Base-by-base conservation (phyloP, 1,140 invertebrate genomes). In the Drosophila tsacasi region DNA sequence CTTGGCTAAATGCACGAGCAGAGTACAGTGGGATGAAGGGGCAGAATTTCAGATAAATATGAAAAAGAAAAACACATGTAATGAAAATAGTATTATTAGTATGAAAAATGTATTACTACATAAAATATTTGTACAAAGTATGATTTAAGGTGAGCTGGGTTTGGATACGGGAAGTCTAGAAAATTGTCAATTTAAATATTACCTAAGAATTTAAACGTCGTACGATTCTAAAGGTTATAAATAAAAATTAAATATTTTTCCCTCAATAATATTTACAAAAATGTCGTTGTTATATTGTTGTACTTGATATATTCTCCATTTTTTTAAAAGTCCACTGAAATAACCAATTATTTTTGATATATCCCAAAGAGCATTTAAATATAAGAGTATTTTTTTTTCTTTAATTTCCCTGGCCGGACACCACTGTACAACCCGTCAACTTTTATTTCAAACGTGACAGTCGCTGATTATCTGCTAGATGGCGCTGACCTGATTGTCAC, bases 1-100 rank as follows among this genome's bases (percentile, higher is more conserved):
- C 82, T 65, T 52, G 10, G 62, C 82, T 84, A 50, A 84, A 25
- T 84, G 73, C 77, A 73, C 42, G 68, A 66, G 50, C 57, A 55
- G 17, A 50, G 68, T 74, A 87, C 84, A 44, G 73, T 87, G 84
- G 73, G 46, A 7, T 4, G 3, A 52, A 5, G 2, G 7, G 7
- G n/a, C 3, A 2, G 21, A 21, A 5, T 15, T 9, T 21, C 4
- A 32, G 10, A 32, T 30, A 7, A 30, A 30, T 30, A 7, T 32
- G 10, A 32, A 32, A 12, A 4, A 32, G 30, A 32, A 27, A 7
- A 32, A 8, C 10, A 12, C 10, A 32, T 12, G 10, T 8, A 32
- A 32, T 32, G 30, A 9, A 10, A 10, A 7, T 3, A 13, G 13
- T 35, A 37, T 2, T 12, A 12, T 47, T 46, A 13, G 3, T 15